Evolutionary conservation across 2,797 vertebrate species (phyloP), one percentile per base, ranked within the genome.

Genomic region (Premnoplex brunnescens): DNA sequence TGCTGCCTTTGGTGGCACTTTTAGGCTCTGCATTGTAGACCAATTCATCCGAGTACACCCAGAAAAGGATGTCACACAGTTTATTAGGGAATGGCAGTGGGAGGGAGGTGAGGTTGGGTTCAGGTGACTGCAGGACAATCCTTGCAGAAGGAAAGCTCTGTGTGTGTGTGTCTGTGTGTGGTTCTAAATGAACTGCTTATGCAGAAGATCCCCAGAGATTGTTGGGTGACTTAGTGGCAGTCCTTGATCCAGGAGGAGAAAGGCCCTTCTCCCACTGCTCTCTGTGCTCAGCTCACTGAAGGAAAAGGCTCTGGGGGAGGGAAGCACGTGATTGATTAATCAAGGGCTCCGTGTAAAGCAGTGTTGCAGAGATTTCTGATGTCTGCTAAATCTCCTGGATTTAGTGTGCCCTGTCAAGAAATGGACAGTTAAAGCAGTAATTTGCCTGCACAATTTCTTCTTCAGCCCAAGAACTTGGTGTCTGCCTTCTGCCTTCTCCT

Each of bases 1-100:
- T 87, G 74, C 91, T 91, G 80, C 80, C 84, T 94, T 86, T 41
- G 67, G 93, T 93, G 85, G 85, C 90, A 93, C 67, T 85, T 90
- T 36, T 48, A 81, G 77, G 55, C 85, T 90, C 88, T 88, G 93
- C 79, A n/a, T 59, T 9, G 1, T 84, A 94, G 76, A 43, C 43
- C 82, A 37, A 69, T 62, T 52, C 34, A 30, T 24, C 16, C 46
- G 51, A 55, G n/a, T 39, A 16, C 91, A 58, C 59, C 34, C 68
- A 87, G 73, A 39, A 83, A 75, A 91, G 34, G 49, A n/a, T 43
- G 12, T 63, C 34, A 23, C 52, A 10, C 39, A 46, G 76, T 66
- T 92, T 66, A 34, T 77, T 46, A 71, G 80, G 77, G 69, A 84
- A 56, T 28, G 73, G 67, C 84, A 27, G 7, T 30, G 66, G 60